Evolutionary conservation across 2,888 invertebrate species (phyloP).

Genomic region (Sarcophaga variegata): DNA sequence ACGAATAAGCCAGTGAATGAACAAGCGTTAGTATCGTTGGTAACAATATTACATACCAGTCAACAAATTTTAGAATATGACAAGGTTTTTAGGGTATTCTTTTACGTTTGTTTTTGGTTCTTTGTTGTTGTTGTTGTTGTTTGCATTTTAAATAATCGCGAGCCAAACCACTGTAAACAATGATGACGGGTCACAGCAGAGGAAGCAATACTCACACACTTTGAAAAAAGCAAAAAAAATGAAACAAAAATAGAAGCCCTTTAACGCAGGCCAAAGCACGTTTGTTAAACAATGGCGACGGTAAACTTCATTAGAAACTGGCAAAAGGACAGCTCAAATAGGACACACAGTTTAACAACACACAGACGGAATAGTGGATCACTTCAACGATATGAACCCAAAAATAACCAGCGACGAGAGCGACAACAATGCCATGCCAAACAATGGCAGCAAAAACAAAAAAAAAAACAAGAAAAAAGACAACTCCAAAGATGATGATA

Average conservation of each 20-base stretch:
- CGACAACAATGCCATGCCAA: background rate
- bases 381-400: constrained; percentile 42
- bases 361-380: constrained; percentile 41
- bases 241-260: constrained; percentile 72
- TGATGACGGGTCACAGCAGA: constrained; percentile 71
- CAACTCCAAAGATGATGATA: constrained; percentile 12
- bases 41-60: constrained; percentile 2
- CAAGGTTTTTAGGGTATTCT: background rate
- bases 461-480: too few relatives aligned
- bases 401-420: constrained; percentile 10
- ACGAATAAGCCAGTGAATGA: constrained; percentile 8
- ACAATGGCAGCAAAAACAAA: background rate
- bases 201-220: constrained; percentile 30
- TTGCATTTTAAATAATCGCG: constrained; percentile 58
- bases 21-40: background rate
- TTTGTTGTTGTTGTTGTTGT: constrained; percentile 38
- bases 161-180: constrained; percentile 72
- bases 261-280: constrained; percentile 79
- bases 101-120: background rate
- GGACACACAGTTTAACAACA: constrained; percentile 57
- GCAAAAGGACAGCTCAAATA: constrained; percentile 61
- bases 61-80: constrained; percentile 24
- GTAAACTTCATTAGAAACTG: constrained; percentile 79
- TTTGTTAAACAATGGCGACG: constrained; percentile 80
- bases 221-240: background rate